Evolutionary conservation across 2,113 vertebrate genomes (phyloP).

Genomic region (Dromaius novaehollandiae): DNA sequence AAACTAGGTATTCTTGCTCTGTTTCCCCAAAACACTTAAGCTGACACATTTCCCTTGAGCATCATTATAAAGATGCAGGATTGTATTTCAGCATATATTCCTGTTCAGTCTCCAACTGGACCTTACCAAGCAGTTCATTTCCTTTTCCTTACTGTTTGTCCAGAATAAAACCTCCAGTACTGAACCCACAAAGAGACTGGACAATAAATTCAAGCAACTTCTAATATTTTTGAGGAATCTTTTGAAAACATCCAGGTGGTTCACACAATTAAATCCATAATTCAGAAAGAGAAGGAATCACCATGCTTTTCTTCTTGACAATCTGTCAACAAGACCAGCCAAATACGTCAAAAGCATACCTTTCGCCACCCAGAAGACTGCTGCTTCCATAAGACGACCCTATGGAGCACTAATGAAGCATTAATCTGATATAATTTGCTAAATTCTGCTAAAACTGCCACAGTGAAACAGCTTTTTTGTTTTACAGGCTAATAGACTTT

Average conservation of each 20-base stretch:
- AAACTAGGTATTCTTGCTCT: not conserved
- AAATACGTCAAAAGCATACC: not conserved
- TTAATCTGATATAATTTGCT: not conserved
- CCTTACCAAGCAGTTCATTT: not conserved
- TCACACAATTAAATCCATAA: not conserved
- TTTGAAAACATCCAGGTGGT: not conserved
- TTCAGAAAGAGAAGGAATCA: not conserved
- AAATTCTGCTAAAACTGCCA: not conserved
- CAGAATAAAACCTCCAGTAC: not conserved
- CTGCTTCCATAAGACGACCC: not conserved
- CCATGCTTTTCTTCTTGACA: not conserved
- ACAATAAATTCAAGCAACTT: not conserved
- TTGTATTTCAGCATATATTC: not conserved
- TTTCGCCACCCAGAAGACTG: not conserved
- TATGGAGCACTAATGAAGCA: not conserved
- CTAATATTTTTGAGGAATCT: not conserved
- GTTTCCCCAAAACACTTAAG: not conserved
- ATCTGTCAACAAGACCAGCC: not conserved
- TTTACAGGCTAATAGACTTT: not conserved
- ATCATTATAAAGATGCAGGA: not conserved
- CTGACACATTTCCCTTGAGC: not conserved
- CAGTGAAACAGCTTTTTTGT: not conserved
- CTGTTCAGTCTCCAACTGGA: not conserved
- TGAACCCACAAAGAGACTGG: not conserved
- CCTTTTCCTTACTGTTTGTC: not conserved